Conservation (phyloP, 1,140 invertebrate species). For the Anthonomus grandis region DNA sequence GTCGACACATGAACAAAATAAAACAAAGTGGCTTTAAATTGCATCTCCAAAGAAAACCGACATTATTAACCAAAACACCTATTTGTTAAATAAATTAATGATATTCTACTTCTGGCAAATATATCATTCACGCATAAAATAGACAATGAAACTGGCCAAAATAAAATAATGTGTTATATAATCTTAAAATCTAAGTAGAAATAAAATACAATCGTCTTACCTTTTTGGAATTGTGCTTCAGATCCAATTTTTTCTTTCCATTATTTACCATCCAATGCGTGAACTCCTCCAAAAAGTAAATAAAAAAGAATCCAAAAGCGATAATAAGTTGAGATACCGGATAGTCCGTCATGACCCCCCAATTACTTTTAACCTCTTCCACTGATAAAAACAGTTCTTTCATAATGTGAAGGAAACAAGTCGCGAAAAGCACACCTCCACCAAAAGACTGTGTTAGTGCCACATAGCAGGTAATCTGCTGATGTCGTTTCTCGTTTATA, state of each 20-base stretch:
- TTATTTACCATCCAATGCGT: conserved; percentile 39
- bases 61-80: no score
- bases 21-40: no score
- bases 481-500: conserved; percentile 38
- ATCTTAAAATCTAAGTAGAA: no score
- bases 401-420: conserved; percentile 64
- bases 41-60: no score
- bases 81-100: no score
- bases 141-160: no score
- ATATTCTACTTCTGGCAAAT: no score
- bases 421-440: conserved; percentile 65
- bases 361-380: conserved; percentile 36
- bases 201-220: no score
- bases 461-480: conserved; percentile 38
- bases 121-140: no score
- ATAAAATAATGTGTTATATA: no score
- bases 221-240: neutral
- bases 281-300: conserved; percentile 61
- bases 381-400: conserved; percentile 55
- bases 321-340: conserved; percentile 55
- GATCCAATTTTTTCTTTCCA: conserved; percentile 4
- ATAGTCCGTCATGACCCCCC: conserved; percentile 43
- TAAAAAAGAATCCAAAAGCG: conserved; percentile 59
- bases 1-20: no score
- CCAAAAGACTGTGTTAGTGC: conserved; percentile 57